These are phyloP conservation scores for Cacoxenus indagator DNA, from an alignment of 2,888 invertebrate genomes.

Conservation along the genomic window DNA sequence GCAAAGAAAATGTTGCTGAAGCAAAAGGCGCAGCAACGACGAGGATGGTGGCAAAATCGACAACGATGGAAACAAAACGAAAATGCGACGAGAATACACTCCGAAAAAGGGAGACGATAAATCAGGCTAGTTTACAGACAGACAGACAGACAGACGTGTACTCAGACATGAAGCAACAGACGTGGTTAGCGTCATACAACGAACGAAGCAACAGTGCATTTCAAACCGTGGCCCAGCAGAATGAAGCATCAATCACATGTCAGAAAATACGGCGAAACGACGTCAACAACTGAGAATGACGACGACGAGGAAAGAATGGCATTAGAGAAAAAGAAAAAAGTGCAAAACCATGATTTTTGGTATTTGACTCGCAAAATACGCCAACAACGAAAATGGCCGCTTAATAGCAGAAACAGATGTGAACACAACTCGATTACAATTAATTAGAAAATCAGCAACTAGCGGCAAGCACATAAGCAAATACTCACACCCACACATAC, in stretches of 20 bases:
- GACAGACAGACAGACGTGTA: neutral
- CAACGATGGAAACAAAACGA: neutral
- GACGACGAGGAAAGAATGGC: neutral
- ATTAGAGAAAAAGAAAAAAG: neutral
- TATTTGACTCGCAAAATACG: neutral
- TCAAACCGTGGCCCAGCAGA: neutral
- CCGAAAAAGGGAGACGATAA: neutral
- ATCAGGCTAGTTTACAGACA: neutral
- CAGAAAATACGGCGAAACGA: slow-evolving; percentile 38
- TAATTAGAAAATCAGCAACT: too few relatives aligned
- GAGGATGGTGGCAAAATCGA: neutral
- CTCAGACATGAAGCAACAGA: neutral
- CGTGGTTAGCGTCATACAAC: neutral
- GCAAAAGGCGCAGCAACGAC: neutral
- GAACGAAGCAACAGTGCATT: neutral
- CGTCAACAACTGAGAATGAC: slow-evolving; percentile 31
- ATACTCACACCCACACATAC: too few relatives aligned
- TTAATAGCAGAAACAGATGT: too few relatives aligned
- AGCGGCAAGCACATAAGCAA: too few relatives aligned
- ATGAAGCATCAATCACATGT: neutral
- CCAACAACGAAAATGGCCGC: neutral
- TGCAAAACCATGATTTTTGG: too few relatives aligned
- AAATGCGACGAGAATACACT: neutral
- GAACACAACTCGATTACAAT: too few relatives aligned
- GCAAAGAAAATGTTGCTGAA: neutral